Evolutionary conservation across 2,113 vertebrate species (phyloP), one percentile per base, ranked within the genome.

Genomic region (Pseudorhombus dupliciocellatus): DNA sequence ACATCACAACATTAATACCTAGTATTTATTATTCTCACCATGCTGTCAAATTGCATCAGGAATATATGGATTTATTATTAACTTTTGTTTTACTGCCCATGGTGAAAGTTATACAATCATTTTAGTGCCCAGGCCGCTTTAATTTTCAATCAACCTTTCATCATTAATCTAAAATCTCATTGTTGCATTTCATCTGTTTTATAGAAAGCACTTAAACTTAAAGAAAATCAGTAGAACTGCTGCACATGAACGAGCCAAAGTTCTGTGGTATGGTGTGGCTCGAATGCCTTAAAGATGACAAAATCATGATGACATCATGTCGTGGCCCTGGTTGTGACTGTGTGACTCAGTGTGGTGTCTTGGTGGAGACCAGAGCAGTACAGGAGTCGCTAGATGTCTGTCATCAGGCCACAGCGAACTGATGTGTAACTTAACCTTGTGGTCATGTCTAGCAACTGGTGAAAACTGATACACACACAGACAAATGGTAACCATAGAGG

Each of bases 381-480:
- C 10, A 48, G 34, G 25, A 67, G 60, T 84, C 63, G 66, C 25
- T 34, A 44, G 51, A 70, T 63, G 81, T 22, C 26, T 56, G 30
- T 80, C 62, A 52, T 70, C 68, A 66, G 82, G 80, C 44, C 51
- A 54, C 57, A n/a, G 50, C 52, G 70, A 55, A 85, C 76, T 68
- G 55, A 81, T 82, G 68, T 18, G 91, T 85, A 92, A 93, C 60
- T 65, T 67, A 79, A 90, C 66, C 65, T 70, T 50, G 40, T 31
- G 58, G 81, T 53, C 73, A 75, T 60, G 74, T 70, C 76, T 84
- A 67, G 77, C 87, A 87, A 71, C 83, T 68, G 70, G 79, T 84
- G 91, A 78, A 91, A 93, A 85, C 69, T 85, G 91, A 92, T 90
- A 88, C 30, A 60, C 55, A 51, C 73, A 60, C 59, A 67, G 75